Evolutionary conservation across 2,113 vertebrate genomes (phyloP).

Genomic region (Antechinus flavipes): DNA sequence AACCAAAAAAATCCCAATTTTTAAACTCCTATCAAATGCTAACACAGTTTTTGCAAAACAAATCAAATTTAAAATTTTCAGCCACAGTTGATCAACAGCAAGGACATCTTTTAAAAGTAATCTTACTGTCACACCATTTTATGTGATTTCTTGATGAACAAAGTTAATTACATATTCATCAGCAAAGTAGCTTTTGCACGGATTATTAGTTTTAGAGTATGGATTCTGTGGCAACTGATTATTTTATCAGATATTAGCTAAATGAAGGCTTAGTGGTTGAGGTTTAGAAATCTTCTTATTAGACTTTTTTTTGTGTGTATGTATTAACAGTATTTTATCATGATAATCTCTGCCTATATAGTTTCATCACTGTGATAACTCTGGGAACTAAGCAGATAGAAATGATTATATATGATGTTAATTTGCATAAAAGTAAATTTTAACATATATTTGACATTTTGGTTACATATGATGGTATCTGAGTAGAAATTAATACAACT

Average conservation of each 20-base stretch:
- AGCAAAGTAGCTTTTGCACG: background rate
- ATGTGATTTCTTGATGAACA: background rate
- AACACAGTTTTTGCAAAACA: background rate
- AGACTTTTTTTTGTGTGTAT: background rate
- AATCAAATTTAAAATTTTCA: background rate
- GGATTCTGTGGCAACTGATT: background rate
- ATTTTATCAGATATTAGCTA: background rate
- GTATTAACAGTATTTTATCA: background rate
- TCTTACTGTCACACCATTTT: background rate
- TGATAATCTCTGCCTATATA: background rate
- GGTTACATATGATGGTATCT: conserved; percentile 18
- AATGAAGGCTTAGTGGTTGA: background rate
- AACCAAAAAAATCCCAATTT: background rate
- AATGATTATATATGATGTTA: background rate
- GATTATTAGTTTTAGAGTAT: background rate
- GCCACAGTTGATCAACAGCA: background rate
- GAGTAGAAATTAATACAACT: background rate
- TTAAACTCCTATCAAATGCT: background rate
- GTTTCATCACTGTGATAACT: background rate
- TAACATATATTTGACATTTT: conserved; percentile 23
- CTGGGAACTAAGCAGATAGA: background rate
- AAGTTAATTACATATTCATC: background rate
- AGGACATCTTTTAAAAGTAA: background rate
- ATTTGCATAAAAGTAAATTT: conserved; percentile 16
- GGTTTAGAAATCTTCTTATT: background rate